Conservation (phyloP, 2,888 invertebrate species). For the Proisotoma minuta region DNA sequence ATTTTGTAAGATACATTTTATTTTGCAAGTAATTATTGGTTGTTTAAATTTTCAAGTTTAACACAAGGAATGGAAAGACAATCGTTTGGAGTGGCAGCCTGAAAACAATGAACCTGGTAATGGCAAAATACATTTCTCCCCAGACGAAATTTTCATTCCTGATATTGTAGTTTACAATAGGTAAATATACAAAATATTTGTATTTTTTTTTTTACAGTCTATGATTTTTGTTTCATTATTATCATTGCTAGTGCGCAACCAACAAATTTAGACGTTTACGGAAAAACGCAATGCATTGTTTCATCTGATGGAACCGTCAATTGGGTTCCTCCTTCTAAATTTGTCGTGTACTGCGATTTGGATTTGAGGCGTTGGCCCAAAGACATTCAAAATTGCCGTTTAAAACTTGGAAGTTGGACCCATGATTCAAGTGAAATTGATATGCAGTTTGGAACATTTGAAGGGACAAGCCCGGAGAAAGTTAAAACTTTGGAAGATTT, state of each 20-base stretch:
- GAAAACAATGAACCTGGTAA: conserved; percentile 7
- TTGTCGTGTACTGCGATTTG: conserved; percentile 61
- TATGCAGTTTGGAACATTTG: conserved; percentile 14
- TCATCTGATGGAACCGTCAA: conserved; percentile 56
- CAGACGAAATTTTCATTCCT: conserved; percentile 42
- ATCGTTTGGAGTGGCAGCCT: conserved; percentile 33
- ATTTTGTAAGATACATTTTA: conserved; percentile 31
- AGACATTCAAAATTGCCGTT: conserved; percentile 53
- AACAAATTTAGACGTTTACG: conserved; percentile 27
- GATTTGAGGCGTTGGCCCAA: conserved; percentile 70
- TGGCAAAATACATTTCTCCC: conserved; percentile 32
- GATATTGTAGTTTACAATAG: conserved; percentile 28
- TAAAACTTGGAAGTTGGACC: conserved; percentile 71
- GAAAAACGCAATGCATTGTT: conserved; percentile 55
- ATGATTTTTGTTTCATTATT: too few species aligned
- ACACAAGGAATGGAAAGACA: conserved; percentile 36
- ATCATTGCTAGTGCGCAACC: conserved; percentile 34
- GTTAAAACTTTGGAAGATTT: conserved; percentile 32
- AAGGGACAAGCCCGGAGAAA: conserved; percentile 20
- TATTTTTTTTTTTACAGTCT: not conserved
- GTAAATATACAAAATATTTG: conserved; percentile 10
- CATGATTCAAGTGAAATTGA: conserved; percentile 52
- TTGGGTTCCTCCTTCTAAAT: conserved; percentile 67
- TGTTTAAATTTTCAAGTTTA: conserved; percentile 9
- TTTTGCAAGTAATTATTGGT: not conserved